Conservation (phyloP, 2,797 vertebrate genomes). For the Malurus leucopterus region DNA sequence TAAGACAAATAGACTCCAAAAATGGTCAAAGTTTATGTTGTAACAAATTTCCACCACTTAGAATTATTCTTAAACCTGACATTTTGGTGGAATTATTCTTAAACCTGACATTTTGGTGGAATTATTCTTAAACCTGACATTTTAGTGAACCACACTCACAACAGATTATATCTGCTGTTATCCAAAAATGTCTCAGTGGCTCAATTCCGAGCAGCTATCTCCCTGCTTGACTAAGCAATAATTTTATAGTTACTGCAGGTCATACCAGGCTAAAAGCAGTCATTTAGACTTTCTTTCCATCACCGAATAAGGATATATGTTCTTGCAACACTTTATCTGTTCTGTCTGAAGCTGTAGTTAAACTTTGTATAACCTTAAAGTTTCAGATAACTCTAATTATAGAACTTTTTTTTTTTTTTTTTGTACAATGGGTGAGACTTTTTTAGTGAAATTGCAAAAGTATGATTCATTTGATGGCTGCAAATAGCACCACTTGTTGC, state of each 20-base stretch:
- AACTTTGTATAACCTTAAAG: not conserved
- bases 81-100: conserved; percentile 36
- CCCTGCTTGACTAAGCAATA: conserved; percentile 23
- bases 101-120: conserved; percentile 3
- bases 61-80: conserved; percentile 1
- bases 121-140: conserved; percentile 40
- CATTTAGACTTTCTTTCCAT: not conserved
- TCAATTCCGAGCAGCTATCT: not conserved
- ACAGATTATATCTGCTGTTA: not conserved
- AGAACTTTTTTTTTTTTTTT: not conserved
- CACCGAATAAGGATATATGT: not conserved
- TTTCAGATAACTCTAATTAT: not conserved
- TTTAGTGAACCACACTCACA: conserved; percentile 16
- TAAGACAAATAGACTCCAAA: not conserved
- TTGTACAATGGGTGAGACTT: not conserved
- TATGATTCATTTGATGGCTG: not conserved
- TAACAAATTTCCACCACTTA: not conserved
- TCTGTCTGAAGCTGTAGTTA: not conserved
- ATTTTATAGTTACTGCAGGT: not conserved
- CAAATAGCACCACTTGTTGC: conserved; percentile 10
- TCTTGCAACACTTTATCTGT: not conserved
- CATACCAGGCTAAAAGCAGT: not conserved
- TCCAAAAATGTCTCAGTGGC: not conserved
- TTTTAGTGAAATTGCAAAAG: not conserved
- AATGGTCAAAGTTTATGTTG: not conserved